Evolutionary conservation across 1,140 invertebrate species (phyloP), one percentile per base, ranked within the genome.

Genomic region (Lordiphosa clarofinis): DNA sequence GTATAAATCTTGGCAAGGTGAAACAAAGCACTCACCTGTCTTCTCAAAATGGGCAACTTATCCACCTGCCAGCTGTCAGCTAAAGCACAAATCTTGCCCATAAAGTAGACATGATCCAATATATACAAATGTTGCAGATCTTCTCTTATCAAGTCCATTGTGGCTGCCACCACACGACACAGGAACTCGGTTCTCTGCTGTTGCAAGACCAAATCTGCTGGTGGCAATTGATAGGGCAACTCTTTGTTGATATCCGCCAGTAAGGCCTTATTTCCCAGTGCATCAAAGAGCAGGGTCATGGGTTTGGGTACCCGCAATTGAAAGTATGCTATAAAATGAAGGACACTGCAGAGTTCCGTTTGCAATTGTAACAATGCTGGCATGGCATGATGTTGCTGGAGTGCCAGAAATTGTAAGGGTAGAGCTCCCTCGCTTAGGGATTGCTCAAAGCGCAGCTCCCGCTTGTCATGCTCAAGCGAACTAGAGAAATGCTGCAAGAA

Each of bases 1-100:
- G 11, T 8, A 24, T n/a, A 10, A 5, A 38, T 6, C 5, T 50
- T 19, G 2, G 24, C 0, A 31, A 31, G 28, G 28, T n/a, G n/a
- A n/a, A n/a, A n/a, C n/a, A n/a, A n/a, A n/a, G n/a, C 11, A 43
- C 47, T 43, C 33, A 98, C 89, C 63, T 92, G 91, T 73, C 96
- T 95, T 12, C 81, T 60, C 5, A 75, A 52, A 6, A 88, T 70
- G 9, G 72, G 75, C 33, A 70, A 57, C 38, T 91, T 90, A 84
- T 96, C 93, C 28, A 97, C 88, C 56, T 93, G 92, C 96, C 97
- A 98, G 46, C 94, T 92, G 37, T 93, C 91, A 0, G 94, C 94
- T 15, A 98, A 88, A 12, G 90, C 90, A 39, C 93, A 90, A 57
- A 94, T 93, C 73, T 93, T 92, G 73, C 92, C 89, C 89, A 95